A percentile compares a stretch with the other conserved stretches of the same genome.
These are phyloP conservation scores for Torymus aiolomorphi DNA, from an alignment of 2,888 invertebrate species.

Conservation along the genomic window DNA sequence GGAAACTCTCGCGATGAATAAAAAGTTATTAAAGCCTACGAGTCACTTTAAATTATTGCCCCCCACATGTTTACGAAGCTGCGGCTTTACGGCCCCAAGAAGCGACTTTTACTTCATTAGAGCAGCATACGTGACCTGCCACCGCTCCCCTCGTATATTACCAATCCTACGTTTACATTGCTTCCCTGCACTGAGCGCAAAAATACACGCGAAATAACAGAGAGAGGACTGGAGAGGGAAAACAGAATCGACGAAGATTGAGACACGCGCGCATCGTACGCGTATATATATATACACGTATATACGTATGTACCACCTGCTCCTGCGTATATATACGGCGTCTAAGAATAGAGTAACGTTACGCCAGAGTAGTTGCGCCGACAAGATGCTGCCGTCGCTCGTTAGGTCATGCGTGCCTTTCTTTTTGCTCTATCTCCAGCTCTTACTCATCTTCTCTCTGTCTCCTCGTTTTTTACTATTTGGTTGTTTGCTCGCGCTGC, in stretches of 20 bases:
- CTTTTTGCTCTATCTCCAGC: too few relatives aligned
- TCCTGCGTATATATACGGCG: constrained; percentile 63
- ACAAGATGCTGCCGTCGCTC: constrained; percentile 61
- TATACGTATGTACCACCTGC: constrained; percentile 67
- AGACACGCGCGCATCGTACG: neutral
- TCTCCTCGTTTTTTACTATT: neutral
- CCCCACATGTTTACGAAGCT: neutral
- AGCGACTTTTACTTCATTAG: constrained; percentile 50
- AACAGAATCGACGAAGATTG: neutral
- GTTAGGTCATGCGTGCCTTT: constrained; percentile 60
- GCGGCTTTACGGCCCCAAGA: constrained; percentile 19
- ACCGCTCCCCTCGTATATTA: constrained; percentile 24
- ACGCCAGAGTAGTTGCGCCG: constrained; percentile 57
- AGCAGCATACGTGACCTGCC: constrained; percentile 6
- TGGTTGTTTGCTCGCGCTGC: neutral
- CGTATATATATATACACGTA: neutral
- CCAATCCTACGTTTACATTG: constrained; percentile 34
- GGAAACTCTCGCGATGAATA: constrained; percentile 4
- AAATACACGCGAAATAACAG: neutral
- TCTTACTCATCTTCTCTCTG: constrained; percentile 31
- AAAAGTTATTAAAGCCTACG: constrained; percentile 45
- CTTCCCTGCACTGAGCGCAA: constrained; percentile 15
- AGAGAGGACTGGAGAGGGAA: neutral
- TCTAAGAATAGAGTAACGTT: constrained; percentile 71
- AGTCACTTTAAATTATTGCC: constrained; percentile 52